Conservation (phyloP, 2,888 invertebrate species). For the Dermolepida albohirtum region DNA sequence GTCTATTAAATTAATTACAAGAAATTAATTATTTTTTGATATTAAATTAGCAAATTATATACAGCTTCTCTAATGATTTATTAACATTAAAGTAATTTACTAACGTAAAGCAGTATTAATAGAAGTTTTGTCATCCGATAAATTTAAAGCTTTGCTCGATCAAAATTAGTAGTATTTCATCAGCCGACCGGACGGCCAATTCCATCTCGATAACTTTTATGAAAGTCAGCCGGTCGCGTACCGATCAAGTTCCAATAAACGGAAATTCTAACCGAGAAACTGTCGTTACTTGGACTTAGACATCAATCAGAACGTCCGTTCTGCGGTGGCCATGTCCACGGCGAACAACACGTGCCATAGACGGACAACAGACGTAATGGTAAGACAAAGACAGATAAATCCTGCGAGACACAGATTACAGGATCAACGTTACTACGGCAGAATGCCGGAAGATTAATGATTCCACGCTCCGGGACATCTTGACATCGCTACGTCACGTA, state of each 20-base stretch:
- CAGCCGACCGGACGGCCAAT: constrained; percentile 12
- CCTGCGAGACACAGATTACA: constrained; percentile 62
- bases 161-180: constrained; percentile 32
- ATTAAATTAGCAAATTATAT: too few relatives aligned
- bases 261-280: constrained; percentile 38
- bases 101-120: constrained; percentile 1
- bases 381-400: constrained; percentile 62
- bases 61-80: too few relatives aligned
- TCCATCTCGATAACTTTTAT: constrained; percentile 26
- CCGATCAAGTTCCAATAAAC: constrained; percentile 38
- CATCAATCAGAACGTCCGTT: constrained; percentile 36
- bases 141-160: constrained; percentile 2
- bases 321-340: constrained; percentile 16
- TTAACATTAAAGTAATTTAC: neutral
- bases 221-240: constrained; percentile 31
- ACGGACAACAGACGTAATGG: constrained; percentile 56
- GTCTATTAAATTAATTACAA: too few relatives aligned
- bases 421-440: constrained; percentile 59
- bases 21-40: too few relatives aligned
- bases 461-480: constrained; percentile 60
- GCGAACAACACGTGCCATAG: constrained; percentile 47
- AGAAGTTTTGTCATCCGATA: constrained; percentile 24
- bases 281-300: constrained; percentile 35
- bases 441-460: constrained; percentile 61
- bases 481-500: constrained; percentile 61